Conservation (phyloP, 2,113 vertebrate species). For the Mastomys natalensis region DNA sequence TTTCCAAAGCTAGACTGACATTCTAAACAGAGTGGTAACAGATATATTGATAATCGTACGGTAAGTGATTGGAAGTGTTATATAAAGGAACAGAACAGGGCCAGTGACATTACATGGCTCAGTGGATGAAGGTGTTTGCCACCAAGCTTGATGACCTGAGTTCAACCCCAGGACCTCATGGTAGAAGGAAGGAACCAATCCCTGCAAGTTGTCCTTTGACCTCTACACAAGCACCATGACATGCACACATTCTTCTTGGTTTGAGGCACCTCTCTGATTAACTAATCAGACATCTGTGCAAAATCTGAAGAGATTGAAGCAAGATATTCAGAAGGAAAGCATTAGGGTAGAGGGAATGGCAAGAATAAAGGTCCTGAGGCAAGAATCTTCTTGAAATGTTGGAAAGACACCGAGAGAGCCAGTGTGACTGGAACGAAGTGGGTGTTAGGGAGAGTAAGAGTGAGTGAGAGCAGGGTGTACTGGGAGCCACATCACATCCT, state of each 20-base stretch:
- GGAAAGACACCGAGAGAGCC: not conserved
- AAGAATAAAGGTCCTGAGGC: conserved; percentile 26
- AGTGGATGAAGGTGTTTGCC: not conserved
- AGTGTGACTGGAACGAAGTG: not conserved
- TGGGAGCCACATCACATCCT: not conserved
- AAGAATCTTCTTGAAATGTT: not conserved
- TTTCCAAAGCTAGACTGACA: not conserved
- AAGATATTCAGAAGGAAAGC: not conserved
- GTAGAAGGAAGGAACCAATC: not conserved
- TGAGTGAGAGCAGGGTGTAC: not conserved
- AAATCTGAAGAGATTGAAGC: not conserved
- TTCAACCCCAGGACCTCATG: not conserved
- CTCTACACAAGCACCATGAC: not conserved
- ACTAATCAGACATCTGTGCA: not conserved
- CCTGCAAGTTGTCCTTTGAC: not conserved
- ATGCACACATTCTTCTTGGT: not conserved
- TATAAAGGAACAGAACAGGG: not conserved
- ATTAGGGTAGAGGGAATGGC: not conserved
- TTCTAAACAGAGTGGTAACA: not conserved
- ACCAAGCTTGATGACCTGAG: not conserved
- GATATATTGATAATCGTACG: not conserved
- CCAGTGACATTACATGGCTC: not conserved
- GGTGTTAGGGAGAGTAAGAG: not conserved
- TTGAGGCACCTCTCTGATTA: not conserved
- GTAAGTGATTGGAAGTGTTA: no score